These are phyloP conservation scores for Sinocyclocheilus anshuiensis DNA, from an alignment of 2,113 vertebrate species.

Conservation along the genomic window DNA sequence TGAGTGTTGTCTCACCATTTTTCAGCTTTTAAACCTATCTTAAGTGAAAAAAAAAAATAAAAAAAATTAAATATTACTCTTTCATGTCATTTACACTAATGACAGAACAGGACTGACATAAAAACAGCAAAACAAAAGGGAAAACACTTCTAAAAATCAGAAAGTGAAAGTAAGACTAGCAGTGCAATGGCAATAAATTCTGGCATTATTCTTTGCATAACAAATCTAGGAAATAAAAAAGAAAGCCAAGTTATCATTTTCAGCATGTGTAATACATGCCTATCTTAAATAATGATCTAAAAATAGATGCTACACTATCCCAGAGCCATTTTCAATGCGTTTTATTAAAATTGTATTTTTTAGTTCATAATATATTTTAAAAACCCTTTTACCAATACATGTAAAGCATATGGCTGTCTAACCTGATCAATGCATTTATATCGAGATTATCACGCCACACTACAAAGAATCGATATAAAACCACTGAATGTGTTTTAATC, in stretches of 20 bases:
- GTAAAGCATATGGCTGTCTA: background rate
- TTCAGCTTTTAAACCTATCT: slow-evolving; percentile 52
- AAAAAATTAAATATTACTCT: background rate
- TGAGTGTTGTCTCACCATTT: slow-evolving; percentile 87
- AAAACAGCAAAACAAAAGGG: background rate
- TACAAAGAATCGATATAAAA: background rate
- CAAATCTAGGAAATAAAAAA: background rate
- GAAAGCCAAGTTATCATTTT: too few species aligned
- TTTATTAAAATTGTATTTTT: background rate
- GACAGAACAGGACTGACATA: background rate
- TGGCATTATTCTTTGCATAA: background rate
- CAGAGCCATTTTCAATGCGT: background rate
- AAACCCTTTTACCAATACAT: background rate
- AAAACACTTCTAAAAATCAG: background rate
- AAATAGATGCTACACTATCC: background rate
- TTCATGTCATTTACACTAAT: background rate
- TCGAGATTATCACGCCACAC: background rate
- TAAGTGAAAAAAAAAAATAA: background rate
- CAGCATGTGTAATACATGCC: background rate
- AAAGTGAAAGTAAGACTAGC: background rate
- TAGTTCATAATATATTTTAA: background rate
- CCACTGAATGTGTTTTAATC: background rate
- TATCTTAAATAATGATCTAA: background rate
- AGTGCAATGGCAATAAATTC: background rate
- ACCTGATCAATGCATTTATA: background rate